Percentiles rank a stretch among this genome's conserved stretches.
Conservation (phyloP, 2,888 invertebrate genomes). For the Sisyra terminalis region DNA sequence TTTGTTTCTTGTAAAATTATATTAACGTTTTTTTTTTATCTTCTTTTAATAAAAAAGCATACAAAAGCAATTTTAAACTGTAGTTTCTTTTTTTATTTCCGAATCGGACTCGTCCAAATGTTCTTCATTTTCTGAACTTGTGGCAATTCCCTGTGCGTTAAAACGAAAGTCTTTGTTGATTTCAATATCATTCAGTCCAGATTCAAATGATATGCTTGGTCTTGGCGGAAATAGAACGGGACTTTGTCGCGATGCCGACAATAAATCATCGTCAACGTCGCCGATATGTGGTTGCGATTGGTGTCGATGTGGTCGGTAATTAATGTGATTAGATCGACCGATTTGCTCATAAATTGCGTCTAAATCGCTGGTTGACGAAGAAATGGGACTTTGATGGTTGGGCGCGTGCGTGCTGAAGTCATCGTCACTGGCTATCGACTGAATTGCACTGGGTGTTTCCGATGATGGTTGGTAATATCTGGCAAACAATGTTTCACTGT, state of each 20-base stretch:
- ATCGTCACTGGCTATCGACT: conserved; percentile 13
- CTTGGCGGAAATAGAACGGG: conserved; percentile 3
- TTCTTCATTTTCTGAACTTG: background rate
- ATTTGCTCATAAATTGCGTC: conserved; percentile 58
- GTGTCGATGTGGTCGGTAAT: background rate
- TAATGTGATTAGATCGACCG: conserved; percentile 21
- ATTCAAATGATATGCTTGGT: conserved; percentile 7
- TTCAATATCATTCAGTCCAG: conserved; percentile 6
- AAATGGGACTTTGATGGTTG: conserved; percentile 21
- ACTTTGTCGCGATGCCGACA: background rate
- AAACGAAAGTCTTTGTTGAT: conserved; percentile 7
- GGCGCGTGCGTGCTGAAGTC: conserved; percentile 12
- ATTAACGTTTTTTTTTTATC: too few species aligned
- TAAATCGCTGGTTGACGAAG: conserved; percentile 33
- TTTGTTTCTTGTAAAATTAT: too few species aligned
- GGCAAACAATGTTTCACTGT: conserved; percentile 7
- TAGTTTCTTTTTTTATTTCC: conserved; percentile 4
- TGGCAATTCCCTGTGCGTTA: conserved; percentile 7
- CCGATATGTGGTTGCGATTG: too few species aligned
- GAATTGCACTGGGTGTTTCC: conserved; percentile 22
- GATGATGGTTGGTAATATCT: conserved; percentile 24
- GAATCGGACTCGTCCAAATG: background rate
- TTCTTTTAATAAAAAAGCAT: too few species aligned
- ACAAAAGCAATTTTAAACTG: conserved; percentile 3
- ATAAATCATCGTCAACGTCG: background rate